Evolutionary conservation across 2,113 vertebrate species (phyloP).

Genomic region (Eublepharis macularius): DNA sequence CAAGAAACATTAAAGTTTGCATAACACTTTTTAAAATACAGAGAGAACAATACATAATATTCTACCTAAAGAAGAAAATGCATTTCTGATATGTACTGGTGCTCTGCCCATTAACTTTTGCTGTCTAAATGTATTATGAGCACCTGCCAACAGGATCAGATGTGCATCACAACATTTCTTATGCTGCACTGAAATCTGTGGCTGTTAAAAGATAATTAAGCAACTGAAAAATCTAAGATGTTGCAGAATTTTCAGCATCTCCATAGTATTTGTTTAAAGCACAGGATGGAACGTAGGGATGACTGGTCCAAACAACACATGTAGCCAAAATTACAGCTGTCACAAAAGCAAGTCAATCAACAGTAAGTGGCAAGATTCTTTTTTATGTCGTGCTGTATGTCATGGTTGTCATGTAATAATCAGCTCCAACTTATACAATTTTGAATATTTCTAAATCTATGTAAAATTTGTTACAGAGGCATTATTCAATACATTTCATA

Average conservation of each 20-base stretch:
- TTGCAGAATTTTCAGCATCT: neutral
- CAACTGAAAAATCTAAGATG: constrained; percentile 21
- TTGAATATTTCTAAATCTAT: neutral
- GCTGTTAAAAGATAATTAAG: constrained; percentile 43
- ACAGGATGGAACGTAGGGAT: neutral
- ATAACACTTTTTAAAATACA: neutral
- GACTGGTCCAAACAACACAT: neutral
- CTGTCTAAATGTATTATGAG: constrained; percentile 27
- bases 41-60: constrained; percentile 31
- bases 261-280: neutral
- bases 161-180: constrained; percentile 14
- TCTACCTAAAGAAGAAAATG: constrained; percentile 32
- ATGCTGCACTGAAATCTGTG: constrained; percentile 25
- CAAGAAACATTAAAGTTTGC: neutral
- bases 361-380: neutral
- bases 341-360: constrained; percentile 8
- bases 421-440: neutral
- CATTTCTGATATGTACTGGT: constrained; percentile 27
- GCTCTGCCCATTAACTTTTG: constrained; percentile 43
- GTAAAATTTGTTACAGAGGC: neutral
- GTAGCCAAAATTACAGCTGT: neutral
- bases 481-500: neutral
- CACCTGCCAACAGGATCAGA: constrained; percentile 25
- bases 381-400: neutral
- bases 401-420: neutral